A percentile compares a stretch with the other conserved stretches of the same genome.
Evolutionary conservation across 2,888 invertebrate genomes (phyloP).

Genomic region (Sinotaia quadrata): DNA sequence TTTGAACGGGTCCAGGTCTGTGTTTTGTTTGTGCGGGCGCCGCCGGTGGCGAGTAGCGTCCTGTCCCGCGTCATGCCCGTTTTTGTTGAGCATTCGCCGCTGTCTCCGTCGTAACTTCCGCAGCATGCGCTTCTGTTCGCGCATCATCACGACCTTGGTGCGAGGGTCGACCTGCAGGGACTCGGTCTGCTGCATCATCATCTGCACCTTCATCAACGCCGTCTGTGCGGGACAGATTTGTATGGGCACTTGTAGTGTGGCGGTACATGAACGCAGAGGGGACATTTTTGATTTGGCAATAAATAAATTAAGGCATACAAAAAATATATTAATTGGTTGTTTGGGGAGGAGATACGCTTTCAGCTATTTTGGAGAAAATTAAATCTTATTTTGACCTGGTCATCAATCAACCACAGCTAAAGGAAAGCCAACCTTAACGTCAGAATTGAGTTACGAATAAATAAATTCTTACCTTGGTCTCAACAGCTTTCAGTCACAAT

Average conservation of each 20-base stretch:
- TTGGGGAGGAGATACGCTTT: no score
- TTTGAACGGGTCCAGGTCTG: constrained; percentile 33
- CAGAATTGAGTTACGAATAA: no score
- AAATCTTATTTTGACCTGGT: no score
- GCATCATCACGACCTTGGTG: constrained; percentile 21
- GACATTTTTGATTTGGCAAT: no score
- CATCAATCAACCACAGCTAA: no score
- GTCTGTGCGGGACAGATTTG: neutral
- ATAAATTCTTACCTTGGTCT: no score
- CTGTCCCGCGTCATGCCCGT: neutral
- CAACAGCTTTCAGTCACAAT: no score
- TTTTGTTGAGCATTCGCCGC: constrained; percentile 23
- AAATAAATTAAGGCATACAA: no score
- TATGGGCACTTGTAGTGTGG: neutral
- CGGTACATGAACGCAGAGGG: no score
- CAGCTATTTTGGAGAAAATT: no score
- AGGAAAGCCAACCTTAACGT: no score
- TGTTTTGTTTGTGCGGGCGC: constrained; percentile 34
- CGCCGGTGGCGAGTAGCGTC: constrained; percentile 17
- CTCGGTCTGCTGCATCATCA: constrained; percentile 41
- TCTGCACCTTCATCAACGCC: constrained; percentile 38
- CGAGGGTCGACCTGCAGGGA: constrained; percentile 36
- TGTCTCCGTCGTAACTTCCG: constrained; percentile 24
- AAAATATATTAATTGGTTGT: no score
- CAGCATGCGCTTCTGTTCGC: constrained; percentile 27